Base-by-base conservation (phyloP, 2,113 vertebrate species). In the Oreochromis niloticus region DNA sequence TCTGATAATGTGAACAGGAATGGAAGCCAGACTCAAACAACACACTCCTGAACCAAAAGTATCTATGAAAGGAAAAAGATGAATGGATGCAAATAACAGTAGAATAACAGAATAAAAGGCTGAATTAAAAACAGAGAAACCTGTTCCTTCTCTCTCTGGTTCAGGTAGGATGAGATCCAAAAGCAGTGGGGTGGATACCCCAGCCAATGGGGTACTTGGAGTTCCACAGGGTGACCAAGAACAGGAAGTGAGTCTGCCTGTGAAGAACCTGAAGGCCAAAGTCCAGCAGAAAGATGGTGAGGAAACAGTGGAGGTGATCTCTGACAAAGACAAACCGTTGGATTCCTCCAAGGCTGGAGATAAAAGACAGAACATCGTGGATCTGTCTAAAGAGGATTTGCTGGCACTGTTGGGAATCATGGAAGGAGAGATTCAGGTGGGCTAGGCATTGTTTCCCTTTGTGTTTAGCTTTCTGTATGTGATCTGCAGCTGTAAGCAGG, bases 401-500 rank as follows among this genome's bases (percentile, higher is more conserved):
- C 96, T 99, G 24, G 97, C 96, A 89, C 96, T 99, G 24, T 97
- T 99, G 81, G 98, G 98, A 50, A 97, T 99, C 93, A 99, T 99
- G 99, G 99, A 99, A 94, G 98, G 98, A 89, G 99, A 99, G 86
- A 88, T 99, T 59, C 98, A 99, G 98, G 99, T 99, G 78, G 59
- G 94, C 66, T 17, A 7, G 14, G 2, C 84, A 1, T 55, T 1
- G 34, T 55, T 39, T 19, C 9, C 12, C 5, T 6, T 34, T 79
- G 27, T 16, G 57, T 30, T 34, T 61, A 11, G 4, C 22, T 43
- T 75, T 12, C 16, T 41, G 13, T 4, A 24, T 63, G 27, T 80
- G 34, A 87, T 66, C 83, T 82, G 39, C 41, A 17, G 48, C 12
- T 16, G 61, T 83, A 41, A 19, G n/a, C 10, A 27, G 11, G 6